Evolutionary conservation across 2,113 vertebrate genomes (phyloP).

Genomic region (Oreochromis spilurus): DNA sequence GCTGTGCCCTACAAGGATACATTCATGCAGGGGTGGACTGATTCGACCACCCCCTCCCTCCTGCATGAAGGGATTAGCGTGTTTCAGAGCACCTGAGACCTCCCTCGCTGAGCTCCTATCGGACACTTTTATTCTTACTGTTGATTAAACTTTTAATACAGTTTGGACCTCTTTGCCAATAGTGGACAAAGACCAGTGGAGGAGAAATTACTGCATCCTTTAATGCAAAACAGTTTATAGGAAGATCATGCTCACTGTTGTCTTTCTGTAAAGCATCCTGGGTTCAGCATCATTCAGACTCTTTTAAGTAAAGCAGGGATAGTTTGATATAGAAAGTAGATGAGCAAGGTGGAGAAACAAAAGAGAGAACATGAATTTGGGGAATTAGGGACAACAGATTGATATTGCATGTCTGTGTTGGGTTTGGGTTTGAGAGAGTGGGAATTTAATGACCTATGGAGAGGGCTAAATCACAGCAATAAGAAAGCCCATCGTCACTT

Average conservation of each 20-base stretch:
- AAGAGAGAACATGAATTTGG: not conserved
- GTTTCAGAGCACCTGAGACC: not conserved
- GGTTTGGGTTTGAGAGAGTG: not conserved
- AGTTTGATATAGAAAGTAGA: not conserved
- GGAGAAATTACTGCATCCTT: not conserved
- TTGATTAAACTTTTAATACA: conserved; percentile 3
- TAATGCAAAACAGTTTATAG: not conserved
- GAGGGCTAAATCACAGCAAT: not conserved
- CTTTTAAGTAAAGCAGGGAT: not conserved
- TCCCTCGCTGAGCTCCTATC: not conserved
- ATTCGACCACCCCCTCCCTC: not conserved
- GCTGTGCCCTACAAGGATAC: not conserved
- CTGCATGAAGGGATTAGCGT: not conserved
- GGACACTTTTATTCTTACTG: not conserved
- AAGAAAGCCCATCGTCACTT: not conserved
- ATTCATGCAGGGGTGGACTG: not conserved
- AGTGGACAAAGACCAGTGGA: not conserved
- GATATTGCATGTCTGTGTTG: not conserved
- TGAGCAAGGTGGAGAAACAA: not conserved
- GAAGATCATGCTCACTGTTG: not conserved
- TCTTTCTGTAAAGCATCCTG: not conserved
- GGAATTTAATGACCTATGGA: not conserved
- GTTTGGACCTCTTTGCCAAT: not conserved
- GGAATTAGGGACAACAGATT: not conserved
- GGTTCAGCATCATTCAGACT: not conserved